Percentiles rank a stretch among this genome's conserved stretches.
phyloP scores from a whole-genome alignment of 2,888 invertebrate genomes.

The Argynnis bischoffii region DNA sequence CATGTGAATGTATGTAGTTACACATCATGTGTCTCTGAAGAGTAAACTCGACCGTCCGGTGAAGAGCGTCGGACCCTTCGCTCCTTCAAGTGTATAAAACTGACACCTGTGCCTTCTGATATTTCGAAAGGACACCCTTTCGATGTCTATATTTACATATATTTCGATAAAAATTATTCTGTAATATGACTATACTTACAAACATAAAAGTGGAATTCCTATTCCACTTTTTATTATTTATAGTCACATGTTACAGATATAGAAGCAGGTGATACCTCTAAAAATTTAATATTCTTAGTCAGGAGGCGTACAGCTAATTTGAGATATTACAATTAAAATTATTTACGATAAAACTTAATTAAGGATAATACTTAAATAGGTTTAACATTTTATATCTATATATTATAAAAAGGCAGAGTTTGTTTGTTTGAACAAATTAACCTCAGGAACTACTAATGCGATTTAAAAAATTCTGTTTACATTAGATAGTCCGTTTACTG shows the following conservation, averaged over 20 bases:
- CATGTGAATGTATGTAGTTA: neutral
- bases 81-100: conserved; percentile 21
- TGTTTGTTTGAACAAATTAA: too few species aligned
- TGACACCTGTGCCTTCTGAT: conserved; percentile 23
- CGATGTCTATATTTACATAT: neutral
- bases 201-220: neutral
- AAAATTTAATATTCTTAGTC: too few species aligned
- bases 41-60: neutral
- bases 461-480: too few species aligned
- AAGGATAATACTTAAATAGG: too few species aligned
- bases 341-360: too few species aligned
- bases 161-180: conserved; percentile 11
- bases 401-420: neutral
- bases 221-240: neutral
- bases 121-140: conserved; percentile 2
- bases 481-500: too few species aligned
- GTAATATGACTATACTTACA: neutral
- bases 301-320: too few species aligned
- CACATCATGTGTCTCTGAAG: neutral
- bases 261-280: too few species aligned
- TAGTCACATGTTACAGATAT: neutral
- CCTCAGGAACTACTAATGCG: too few species aligned
- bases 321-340: too few species aligned
- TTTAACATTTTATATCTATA: neutral
- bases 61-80: conserved; percentile 3